These are phyloP conservation scores for Neosilurus mollespiculum DNA, from an alignment of 2,797 vertebrate species.

Conservation along the genomic window DNA sequence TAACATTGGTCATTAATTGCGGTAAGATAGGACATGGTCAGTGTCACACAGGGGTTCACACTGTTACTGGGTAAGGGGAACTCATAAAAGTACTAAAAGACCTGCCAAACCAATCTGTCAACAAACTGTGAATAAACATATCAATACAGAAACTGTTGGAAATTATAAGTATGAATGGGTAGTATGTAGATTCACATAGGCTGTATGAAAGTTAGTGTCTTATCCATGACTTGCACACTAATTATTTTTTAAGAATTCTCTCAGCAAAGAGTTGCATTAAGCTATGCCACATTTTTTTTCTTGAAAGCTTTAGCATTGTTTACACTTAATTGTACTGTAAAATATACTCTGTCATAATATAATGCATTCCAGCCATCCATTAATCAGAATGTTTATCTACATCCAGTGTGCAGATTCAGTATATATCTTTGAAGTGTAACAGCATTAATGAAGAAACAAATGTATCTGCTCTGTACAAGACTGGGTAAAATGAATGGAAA, in stretches of 20 bases:
- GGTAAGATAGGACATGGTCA: constrained; percentile 32
- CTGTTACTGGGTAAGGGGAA: constrained; percentile 29
- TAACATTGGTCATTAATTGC: constrained; percentile 38
- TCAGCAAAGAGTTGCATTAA: background rate
- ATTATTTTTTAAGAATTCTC: background rate
- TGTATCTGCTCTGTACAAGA: constrained; percentile 6
- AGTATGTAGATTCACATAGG: constrained; percentile 31
- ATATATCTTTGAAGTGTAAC: constrained; percentile 30
- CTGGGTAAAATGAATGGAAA: background rate
- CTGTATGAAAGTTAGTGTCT: constrained; percentile 2
- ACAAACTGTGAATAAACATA: constrained; percentile 42
- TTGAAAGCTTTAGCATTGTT: constrained; percentile 16
- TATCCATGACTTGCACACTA: background rate
- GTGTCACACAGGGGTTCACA: constrained; percentile 21
- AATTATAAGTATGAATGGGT: constrained; percentile 24
- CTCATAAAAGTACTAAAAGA: constrained; percentile 38
- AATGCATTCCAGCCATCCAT: constrained; percentile 3
- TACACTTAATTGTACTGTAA: constrained; percentile 29
- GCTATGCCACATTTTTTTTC: background rate
- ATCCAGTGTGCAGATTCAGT: constrained; percentile 41
- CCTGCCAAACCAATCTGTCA: constrained; percentile 37
- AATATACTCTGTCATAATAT: constrained; percentile 25
- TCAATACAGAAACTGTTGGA: constrained; percentile 55
- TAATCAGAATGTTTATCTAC: constrained; percentile 23
- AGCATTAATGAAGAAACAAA: constrained; percentile 10